Percentiles rank a stretch among this genome's conserved stretches.
phyloP scores from a whole-genome alignment of 1,140 invertebrate species.

The Drosophila saltans region DNA sequence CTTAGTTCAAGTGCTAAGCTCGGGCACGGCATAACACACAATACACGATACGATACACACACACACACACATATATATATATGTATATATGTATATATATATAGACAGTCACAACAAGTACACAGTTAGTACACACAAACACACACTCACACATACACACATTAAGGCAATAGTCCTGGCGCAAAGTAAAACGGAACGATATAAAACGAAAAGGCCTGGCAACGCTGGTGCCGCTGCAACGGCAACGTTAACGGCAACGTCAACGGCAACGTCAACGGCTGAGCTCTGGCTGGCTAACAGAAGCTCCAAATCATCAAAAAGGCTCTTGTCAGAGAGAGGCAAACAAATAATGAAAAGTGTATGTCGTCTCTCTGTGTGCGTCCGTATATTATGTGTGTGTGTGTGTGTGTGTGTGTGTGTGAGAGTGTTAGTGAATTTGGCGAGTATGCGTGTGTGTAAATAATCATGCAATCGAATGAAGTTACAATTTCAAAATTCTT shows the following conservation, averaged over 20 bases:
- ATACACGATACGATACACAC: neutral
- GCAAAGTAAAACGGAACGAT: slow-evolving; percentile 24
- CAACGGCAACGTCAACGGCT: neutral
- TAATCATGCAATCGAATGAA: slow-evolving; percentile 4
- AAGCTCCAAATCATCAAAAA: slow-evolving; percentile 10
- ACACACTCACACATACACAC: no score
- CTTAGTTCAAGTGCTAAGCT: slow-evolving; percentile 75
- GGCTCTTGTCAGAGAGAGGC: slow-evolving; percentile 4
- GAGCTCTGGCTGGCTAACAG: neutral
- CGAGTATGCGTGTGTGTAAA: slow-evolving; percentile 24
- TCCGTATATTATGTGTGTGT: slow-evolving; percentile 15
- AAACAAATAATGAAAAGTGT: slow-evolving; percentile 61
- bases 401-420: slow-evolving; percentile 7
- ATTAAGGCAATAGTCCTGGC: no score
- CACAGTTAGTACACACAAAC: neutral
- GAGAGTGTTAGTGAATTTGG: slow-evolving; percentile 7
- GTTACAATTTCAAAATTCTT: slow-evolving; percentile 20
- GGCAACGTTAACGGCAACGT: neutral
- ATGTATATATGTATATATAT: neutral
- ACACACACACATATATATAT: neutral
- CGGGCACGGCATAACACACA: slow-evolving; percentile 52
- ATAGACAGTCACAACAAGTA: neutral
- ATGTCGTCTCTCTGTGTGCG: slow-evolving; percentile 10
- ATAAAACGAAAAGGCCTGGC: slow-evolving; percentile 56
- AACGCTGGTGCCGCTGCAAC: slow-evolving; percentile 36